These are phyloP conservation scores for Oxytorus armatus DNA, from an alignment of 2,888 invertebrate species.

Conservation along the genomic window DNA sequence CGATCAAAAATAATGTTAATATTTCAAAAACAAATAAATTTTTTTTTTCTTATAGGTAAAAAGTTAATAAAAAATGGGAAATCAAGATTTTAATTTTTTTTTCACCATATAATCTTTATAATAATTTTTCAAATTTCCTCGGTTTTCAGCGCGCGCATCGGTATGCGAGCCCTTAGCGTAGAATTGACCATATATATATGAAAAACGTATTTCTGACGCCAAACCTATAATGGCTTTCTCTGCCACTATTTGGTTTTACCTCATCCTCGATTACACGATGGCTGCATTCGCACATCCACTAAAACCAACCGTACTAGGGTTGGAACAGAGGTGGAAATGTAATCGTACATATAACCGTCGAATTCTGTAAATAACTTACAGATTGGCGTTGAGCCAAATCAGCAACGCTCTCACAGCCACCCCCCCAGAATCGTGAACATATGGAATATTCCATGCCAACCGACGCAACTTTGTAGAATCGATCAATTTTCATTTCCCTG, in stretches of 20 bases:
- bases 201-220: conserved; percentile 61
- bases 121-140: too few relatives aligned
- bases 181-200: neutral
- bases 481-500: too few relatives aligned
- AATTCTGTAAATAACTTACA: conserved; percentile 69
- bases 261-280: conserved; percentile 52
- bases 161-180: too few relatives aligned
- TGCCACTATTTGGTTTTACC: conserved; percentile 51
- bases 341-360: conserved; percentile 57
- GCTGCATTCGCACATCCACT: conserved; percentile 46
- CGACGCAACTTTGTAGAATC: too few relatives aligned
- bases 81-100: too few relatives aligned
- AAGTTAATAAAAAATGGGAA: too few relatives aligned
- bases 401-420: conserved; percentile 47
- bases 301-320: too few relatives aligned
- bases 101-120: too few relatives aligned
- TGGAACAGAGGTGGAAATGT: conserved; percentile 38
- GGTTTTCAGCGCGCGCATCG: too few relatives aligned
- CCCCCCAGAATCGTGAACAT: conserved; percentile 13
- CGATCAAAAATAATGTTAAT: too few relatives aligned
- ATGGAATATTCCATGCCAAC: conserved; percentile 53
- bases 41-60: too few relatives aligned
- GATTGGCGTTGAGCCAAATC: conserved; percentile 67
- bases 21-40: too few relatives aligned
- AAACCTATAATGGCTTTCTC: conserved; percentile 38